Evolutionary conservation across 2,113 vertebrate genomes (phyloP).

Genomic region (Eira barbara): DNA sequence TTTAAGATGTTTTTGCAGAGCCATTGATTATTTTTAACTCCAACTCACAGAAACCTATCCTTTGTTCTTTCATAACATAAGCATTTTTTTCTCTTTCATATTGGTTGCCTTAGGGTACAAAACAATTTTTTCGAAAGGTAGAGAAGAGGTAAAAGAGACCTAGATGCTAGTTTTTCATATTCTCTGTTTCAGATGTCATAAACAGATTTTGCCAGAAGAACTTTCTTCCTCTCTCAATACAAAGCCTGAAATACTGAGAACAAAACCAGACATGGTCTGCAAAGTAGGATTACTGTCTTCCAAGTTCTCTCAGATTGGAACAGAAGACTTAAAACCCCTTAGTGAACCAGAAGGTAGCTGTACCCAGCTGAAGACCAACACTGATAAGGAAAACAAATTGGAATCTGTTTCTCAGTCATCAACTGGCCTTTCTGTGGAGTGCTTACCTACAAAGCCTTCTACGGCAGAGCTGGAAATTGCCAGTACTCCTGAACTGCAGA

Average conservation of each 20-base stretch:
- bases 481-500: slow-evolving; percentile 72
- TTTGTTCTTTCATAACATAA: neutral
- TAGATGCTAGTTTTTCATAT: neutral
- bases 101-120: neutral
- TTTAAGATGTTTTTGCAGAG: slow-evolving; percentile 8
- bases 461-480: slow-evolving; percentile 57
- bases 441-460: slow-evolving; percentile 51
- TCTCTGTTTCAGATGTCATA: slow-evolving; percentile 78
- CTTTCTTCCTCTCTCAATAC: slow-evolving; percentile 79
- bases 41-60: neutral
- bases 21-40: neutral
- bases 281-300: slow-evolving; percentile 71
- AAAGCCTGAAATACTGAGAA: slow-evolving; percentile 74
- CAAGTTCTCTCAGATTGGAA: slow-evolving; percentile 67
- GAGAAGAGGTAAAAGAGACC: neutral
- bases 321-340: slow-evolving; percentile 56
- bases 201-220: slow-evolving; percentile 80
- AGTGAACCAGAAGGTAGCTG: slow-evolving; percentile 72
- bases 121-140: neutral
- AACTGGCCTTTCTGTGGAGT: slow-evolving; percentile 74
- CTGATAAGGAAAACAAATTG: slow-evolving; percentile 64
- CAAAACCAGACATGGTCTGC: slow-evolving; percentile 65
- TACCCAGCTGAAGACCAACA: slow-evolving; percentile 62
- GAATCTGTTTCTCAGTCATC: slow-evolving; percentile 65
- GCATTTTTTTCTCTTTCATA: neutral